Evolutionary conservation across 2,113 vertebrate species (phyloP).

Genomic region (Bujurquina vittata): DNA sequence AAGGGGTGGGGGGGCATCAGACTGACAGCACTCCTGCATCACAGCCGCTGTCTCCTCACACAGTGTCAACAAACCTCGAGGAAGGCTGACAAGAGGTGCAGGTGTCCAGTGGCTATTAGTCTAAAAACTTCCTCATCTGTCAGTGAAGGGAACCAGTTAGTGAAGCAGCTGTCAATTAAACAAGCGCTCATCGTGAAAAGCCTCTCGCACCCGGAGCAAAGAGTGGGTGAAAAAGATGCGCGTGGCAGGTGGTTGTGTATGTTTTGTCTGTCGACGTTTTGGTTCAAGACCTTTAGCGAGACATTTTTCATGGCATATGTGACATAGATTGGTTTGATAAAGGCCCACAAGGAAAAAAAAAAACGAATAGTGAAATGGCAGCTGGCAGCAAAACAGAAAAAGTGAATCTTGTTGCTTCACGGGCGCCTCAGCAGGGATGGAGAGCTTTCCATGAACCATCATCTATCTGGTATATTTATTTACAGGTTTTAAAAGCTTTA

Average conservation of each 20-base stretch:
- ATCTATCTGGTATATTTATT: background rate
- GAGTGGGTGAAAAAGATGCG: conserved; percentile 1
- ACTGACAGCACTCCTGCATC: conserved; percentile 63
- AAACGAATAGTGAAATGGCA: background rate
- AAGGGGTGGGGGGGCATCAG: conserved; percentile 2
- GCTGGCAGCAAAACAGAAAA: background rate
- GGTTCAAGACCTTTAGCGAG: conserved; percentile 49
- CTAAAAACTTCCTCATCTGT: conserved; percentile 66
- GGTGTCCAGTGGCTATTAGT: conserved; percentile 71
- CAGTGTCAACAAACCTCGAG: conserved; percentile 62
- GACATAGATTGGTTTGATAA: conserved; percentile 8
- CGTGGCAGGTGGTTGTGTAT: conserved; percentile 17
- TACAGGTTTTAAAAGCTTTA: background rate
- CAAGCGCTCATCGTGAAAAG: conserved; percentile 44
- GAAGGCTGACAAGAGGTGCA: conserved; percentile 58
- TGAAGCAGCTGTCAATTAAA: conserved; percentile 72
- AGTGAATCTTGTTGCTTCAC: background rate
- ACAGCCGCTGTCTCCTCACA: conserved; percentile 24
- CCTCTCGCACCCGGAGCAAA: conserved; percentile 23
- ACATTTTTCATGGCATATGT: conserved; percentile 41
- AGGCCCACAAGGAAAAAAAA: background rate
- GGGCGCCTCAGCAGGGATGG: background rate
- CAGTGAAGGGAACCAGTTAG: conserved; percentile 58
- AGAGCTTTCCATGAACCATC: background rate
- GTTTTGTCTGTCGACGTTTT: conserved; percentile 53